Conservation (phyloP, 2,113 vertebrate genomes). For the Nanorana parkeri region DNA sequence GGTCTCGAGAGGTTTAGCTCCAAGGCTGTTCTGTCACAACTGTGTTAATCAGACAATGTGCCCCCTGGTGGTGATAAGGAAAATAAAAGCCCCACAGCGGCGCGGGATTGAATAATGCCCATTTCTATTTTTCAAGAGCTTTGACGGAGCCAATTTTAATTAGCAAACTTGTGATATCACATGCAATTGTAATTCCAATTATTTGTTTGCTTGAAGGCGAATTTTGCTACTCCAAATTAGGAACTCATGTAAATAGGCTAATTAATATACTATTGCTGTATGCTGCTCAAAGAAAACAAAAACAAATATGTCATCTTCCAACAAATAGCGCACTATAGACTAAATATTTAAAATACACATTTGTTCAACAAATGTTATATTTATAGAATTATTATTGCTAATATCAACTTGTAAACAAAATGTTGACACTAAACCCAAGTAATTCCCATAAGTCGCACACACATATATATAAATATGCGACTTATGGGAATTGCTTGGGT, state of each 20-base stretch:
- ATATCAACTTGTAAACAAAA: conserved; percentile 13
- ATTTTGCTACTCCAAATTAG: conserved; percentile 74
- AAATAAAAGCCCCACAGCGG: conserved; percentile 54
- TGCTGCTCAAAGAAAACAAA: conserved; percentile 76
- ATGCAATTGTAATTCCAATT: conserved; percentile 80
- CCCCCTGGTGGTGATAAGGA: conserved; percentile 43
- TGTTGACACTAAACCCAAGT: conserved; percentile 2
- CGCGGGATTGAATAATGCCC: conserved; percentile 57
- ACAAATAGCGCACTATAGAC: conserved; percentile 69
- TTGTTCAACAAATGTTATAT: conserved; percentile 67
- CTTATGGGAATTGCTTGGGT: conserved; percentile 14
- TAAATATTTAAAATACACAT: conserved; percentile 71
- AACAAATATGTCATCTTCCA: conserved; percentile 78
- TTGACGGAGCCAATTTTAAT: conserved; percentile 78
- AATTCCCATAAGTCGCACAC: conserved; percentile 29
- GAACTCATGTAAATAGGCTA: conserved; percentile 83
- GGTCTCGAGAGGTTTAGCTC: background rate
- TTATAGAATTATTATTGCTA: background rate
- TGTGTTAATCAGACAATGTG: conserved; percentile 9
- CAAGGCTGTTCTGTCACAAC: conserved; percentile 10
- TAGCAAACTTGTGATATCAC: conserved; percentile 77
- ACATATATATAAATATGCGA: too few relatives aligned
- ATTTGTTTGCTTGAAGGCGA: conserved; percentile 81
- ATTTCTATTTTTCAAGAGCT: conserved; percentile 72
- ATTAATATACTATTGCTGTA: conserved; percentile 81